A percentile compares a stretch with the other conserved stretches of the same genome.
phyloP scores from a whole-genome alignment of 2,113 vertebrate genomes.

The Etheostoma cragini region DNA sequence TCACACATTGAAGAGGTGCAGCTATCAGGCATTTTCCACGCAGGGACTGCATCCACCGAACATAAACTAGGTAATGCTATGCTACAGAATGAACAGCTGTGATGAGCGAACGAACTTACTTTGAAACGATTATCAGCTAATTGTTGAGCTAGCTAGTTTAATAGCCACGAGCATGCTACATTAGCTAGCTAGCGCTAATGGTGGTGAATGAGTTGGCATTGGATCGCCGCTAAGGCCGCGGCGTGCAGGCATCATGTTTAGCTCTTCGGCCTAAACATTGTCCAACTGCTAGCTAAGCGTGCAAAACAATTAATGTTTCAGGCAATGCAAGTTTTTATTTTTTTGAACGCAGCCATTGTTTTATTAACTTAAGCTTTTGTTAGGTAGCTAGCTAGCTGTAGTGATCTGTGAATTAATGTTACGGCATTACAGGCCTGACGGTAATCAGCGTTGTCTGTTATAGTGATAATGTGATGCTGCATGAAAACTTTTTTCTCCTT shows the following conservation, averaged over 20 bases:
- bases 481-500: slow-evolving; percentile 22
- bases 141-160: slow-evolving; percentile 6
- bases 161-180: slow-evolving; percentile 42
- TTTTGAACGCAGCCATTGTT: accelerated
- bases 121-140: slow-evolving; percentile 18
- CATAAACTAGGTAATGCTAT: slow-evolving; percentile 45
- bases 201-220: slow-evolving; percentile 8
- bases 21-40: not conserved
- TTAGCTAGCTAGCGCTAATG: slow-evolving; percentile 29
- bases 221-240: slow-evolving; percentile 52
- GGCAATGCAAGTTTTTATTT: accelerated
- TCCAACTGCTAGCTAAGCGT: not conserved
- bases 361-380: accelerated
- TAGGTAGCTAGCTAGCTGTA: not conserved
- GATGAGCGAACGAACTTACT: not conserved
- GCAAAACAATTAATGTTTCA: not conserved
- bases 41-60: not conserved
- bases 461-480: slow-evolving; percentile 25
- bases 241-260: slow-evolving; percentile 10
- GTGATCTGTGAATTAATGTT: slow-evolving; percentile 19
- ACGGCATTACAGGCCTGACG: slow-evolving; percentile 31
- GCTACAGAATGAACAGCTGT: accelerated
- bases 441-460: slow-evolving; percentile 36
- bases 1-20: not conserved
- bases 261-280: not conserved